Percentiles rank a stretch among this genome's conserved stretches.
These are phyloP conservation scores for Hirundo rustica DNA, from an alignment of 2,797 vertebrate species.

Conservation along the genomic window DNA sequence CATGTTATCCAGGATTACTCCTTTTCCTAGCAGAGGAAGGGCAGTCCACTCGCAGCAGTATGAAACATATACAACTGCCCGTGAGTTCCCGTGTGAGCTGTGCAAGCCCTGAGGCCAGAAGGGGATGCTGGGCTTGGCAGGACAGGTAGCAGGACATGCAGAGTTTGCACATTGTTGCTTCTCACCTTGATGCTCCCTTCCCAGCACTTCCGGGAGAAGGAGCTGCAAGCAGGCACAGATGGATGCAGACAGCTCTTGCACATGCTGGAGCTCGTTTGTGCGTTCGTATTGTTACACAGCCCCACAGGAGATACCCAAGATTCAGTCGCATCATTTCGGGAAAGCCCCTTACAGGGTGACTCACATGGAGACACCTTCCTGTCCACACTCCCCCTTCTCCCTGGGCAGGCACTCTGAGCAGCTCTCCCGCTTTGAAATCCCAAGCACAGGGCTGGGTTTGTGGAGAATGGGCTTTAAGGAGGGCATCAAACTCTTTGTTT, in stretches of 20 bases:
- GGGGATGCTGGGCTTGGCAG: not conserved
- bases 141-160: not conserved
- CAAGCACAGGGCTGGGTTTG: not conserved
- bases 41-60: not conserved
- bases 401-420: not conserved
- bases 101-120: not conserved
- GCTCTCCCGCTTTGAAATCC: not conserved
- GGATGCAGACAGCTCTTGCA: not conserved
- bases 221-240: not conserved
- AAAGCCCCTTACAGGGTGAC: not conserved
- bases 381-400: not conserved
- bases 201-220: not conserved
- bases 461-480: not conserved
- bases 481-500: not conserved
- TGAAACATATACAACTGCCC: accelerated
- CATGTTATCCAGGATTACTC: accelerated
- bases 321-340: not conserved
- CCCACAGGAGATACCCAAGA: no score
- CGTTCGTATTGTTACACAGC: not conserved
- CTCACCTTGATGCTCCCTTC: not conserved
- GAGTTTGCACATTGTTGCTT: not conserved
- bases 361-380: not conserved
- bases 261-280: no score
- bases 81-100: accelerated
- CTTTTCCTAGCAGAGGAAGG: not conserved